Base-by-base conservation (phyloP, 2,888 invertebrate genomes). In the Candidula unifasciata region DNA sequence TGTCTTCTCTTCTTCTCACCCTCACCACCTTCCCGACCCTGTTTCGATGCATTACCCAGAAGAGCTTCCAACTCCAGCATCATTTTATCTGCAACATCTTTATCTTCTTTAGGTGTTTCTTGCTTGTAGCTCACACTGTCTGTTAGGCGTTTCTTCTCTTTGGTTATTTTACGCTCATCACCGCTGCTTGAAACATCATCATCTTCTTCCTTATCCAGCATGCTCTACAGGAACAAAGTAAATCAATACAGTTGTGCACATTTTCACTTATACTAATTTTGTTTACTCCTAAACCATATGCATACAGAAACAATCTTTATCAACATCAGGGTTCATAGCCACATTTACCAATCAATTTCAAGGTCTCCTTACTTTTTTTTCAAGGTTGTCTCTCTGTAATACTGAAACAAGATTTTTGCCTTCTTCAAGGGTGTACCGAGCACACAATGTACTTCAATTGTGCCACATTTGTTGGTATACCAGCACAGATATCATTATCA, bases 61-160 rank as follows among this genome's bases (percentile, higher is more conserved):
- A 95, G 87, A 3, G 93, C 92, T 82, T 94, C 94, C 52, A 94
- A 88, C 86, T 94, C 94, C 60, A 89, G 92, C 92, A 95, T 91
- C 92, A 94, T 92, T 18, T 79, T 82, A 6, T 84, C 78, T 44
- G 87, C 88, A 33, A 87, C 87, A 76, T 66, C 81, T 68, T 80
- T 82, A 73, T 88, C 88, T 69, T 88, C 89, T 44, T 73, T 84
- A 0, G 18, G 13, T n/a, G 37, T n/a, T 64, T 30, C n/a, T 3
- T 10, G 60, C 57, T 81, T 81, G 16, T 21, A 37, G 30, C 73
- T 73, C 21, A 27, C 10, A n/a, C 24, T 33, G 30, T 30, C 37
- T n/a, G 71, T 37, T n/a, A 30, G 44, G n/a, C 54, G 68, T 69
- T 66, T 57, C 60, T 66, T 66, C 27, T 57, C 54, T 35, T 74